Percentiles rank a stretch among this genome's conserved stretches.
phyloP scores from a whole-genome alignment of 2,888 invertebrate species.

The Ennomos erosarius region DNA sequence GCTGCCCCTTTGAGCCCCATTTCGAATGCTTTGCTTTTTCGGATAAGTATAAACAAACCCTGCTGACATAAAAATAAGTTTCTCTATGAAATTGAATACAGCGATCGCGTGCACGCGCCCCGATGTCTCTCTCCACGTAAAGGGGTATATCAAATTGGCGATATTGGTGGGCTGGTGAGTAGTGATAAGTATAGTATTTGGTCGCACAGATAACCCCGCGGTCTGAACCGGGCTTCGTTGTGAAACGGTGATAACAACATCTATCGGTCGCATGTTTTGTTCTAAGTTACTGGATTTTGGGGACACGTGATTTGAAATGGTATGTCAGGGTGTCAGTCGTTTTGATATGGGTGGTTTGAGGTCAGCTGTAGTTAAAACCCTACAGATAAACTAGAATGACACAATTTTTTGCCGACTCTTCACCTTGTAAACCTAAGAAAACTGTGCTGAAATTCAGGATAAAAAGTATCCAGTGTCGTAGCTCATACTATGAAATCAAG shows the following conservation, averaged over 20 bases:
- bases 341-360: too few species aligned
- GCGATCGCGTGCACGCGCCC: conserved; percentile 67
- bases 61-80: conserved; percentile 72
- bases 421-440: too few species aligned
- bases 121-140: conserved; percentile 73
- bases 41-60: conserved; percentile 62
- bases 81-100: conserved; percentile 78
- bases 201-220: conserved; percentile 67
- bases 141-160: conserved; percentile 72
- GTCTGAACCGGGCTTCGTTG: conserved; percentile 56
- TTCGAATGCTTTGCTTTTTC: conserved; percentile 59
- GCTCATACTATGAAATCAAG: too few species aligned
- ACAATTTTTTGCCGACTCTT: too few species aligned
- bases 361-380: too few species aligned
- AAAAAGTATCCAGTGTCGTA: too few species aligned
- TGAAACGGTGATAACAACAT: conserved; percentile 57
- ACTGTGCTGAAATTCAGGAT: too few species aligned
- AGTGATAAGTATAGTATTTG: conserved; percentile 60
- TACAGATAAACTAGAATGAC: too few species aligned
- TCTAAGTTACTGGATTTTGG: conserved; percentile 13
- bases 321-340: too few species aligned
- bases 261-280: conserved; percentile 42
- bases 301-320: conserved; percentile 12
- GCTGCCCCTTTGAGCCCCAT: background rate
- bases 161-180: conserved; percentile 58